Conservation (phyloP, 2,888 invertebrate species). For the Drosophila neotestacea region DNA sequence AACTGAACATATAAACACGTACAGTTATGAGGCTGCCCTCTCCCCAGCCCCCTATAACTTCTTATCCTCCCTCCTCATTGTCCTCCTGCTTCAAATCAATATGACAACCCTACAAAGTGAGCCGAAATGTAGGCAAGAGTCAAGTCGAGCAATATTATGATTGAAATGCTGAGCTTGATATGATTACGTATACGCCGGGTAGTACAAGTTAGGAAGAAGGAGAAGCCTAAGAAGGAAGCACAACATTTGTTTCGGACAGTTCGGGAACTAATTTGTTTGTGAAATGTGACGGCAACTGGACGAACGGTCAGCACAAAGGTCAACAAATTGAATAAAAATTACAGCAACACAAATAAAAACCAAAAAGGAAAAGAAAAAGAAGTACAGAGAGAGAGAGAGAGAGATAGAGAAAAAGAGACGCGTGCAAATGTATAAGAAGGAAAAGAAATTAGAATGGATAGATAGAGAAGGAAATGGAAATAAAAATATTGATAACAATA, state of each 20-base stretch:
- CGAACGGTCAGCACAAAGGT: conserved; percentile 43
- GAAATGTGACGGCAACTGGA: conserved; percentile 42
- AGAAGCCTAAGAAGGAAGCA: conserved; percentile 10
- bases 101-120: conserved; percentile 17
- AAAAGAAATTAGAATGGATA: neutral
- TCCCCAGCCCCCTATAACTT: neutral
- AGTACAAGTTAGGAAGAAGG: too few relatives aligned
- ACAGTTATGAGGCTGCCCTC: conserved; percentile 1
- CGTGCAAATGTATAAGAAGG: neutral
- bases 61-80: neutral
- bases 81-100: conserved; percentile 19
- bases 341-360: neutral
- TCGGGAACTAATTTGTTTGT: conserved; percentile 76
- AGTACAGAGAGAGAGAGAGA: too few relatives aligned
- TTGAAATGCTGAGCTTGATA: conserved; percentile 64
- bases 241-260: conserved; percentile 79
- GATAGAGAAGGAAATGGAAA: neutral
- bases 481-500: neutral
- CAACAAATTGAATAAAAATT: conserved; percentile 67
- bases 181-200: conserved; percentile 36
- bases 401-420: too few relatives aligned
- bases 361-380: neutral
- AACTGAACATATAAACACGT: conserved; percentile 10
- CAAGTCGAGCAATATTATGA: conserved; percentile 51
- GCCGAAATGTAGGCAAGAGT: conserved; percentile 17